phyloP scores from a whole-genome alignment of 2,113 vertebrate genomes.

The Antechinus stuartii region DNA sequence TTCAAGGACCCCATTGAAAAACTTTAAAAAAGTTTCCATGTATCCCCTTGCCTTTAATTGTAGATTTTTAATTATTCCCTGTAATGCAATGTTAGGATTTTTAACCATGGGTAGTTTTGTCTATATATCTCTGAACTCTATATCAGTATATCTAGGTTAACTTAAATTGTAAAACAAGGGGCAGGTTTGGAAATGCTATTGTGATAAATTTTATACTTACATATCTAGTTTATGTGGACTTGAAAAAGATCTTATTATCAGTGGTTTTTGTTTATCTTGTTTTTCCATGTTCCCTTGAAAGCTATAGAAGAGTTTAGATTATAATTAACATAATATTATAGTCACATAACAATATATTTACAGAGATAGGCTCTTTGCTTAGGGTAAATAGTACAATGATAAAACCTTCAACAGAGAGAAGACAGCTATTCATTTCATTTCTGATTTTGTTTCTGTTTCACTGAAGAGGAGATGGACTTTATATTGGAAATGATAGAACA shows the following conservation, averaged over 20 bases:
- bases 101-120: neutral
- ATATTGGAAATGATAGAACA: neutral
- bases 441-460: neutral
- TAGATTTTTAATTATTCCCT: neutral
- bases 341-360: neutral
- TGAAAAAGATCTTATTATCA: neutral
- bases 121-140: neutral
- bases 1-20: neutral
- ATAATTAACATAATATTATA: neutral
- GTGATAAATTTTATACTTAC: neutral
- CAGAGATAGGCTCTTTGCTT: neutral
- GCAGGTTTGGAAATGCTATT: neutral
- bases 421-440: neutral
- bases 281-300: neutral
- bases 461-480: neutral
- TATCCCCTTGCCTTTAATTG: neutral
- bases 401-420: neutral
- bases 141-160: neutral
- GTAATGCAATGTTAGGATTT: neutral
- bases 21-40: neutral
- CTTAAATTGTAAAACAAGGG: neutral
- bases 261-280: neutral
- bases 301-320: neutral
- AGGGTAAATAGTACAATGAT: neutral
- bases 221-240: neutral